phyloP scores from a whole-genome alignment of 2,888 invertebrate species.

The Cataglyphis livida region DNA sequence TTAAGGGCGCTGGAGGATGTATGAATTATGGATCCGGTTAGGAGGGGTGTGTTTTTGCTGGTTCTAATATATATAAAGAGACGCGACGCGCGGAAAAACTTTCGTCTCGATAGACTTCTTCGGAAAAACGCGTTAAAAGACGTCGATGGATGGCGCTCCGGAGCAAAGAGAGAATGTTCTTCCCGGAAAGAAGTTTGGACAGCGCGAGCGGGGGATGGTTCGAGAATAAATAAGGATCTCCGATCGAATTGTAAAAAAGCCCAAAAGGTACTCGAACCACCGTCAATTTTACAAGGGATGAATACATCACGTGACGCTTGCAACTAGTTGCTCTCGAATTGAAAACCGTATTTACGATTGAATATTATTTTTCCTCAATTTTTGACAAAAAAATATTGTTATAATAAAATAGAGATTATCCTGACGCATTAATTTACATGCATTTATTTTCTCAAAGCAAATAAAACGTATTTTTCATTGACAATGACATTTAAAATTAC shows the following conservation, averaged over 20 bases:
- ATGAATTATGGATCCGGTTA: conserved; percentile 75
- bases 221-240: conserved; percentile 45
- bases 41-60: conserved; percentile 70
- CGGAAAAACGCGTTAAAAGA: conserved; percentile 69
- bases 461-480: not conserved
- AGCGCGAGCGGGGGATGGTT: not conserved
- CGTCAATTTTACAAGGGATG: conserved; percentile 32
- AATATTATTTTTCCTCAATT: not conserved
- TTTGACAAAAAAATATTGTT: not conserved
- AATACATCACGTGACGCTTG: conserved; percentile 7
- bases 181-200: conserved; percentile 19
- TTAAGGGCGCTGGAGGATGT: conserved; percentile 71
- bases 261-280: not conserved
- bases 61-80: conserved; percentile 67
- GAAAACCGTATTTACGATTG: conserved; percentile 26
- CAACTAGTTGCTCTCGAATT: conserved; percentile 60
- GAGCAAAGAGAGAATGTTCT: conserved; percentile 53
- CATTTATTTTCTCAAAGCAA: not conserved
- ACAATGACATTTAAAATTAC: conserved; percentile 8
- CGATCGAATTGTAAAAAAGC: conserved; percentile 29
- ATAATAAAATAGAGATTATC: not conserved
- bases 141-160: conserved; percentile 51
- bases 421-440: not conserved
- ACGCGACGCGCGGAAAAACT: conserved; percentile 63
- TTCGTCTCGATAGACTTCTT: conserved; percentile 68